Evolutionary conservation across 2,113 vertebrate species (phyloP).

Genomic region (Laterallus jamaicensis): DNA sequence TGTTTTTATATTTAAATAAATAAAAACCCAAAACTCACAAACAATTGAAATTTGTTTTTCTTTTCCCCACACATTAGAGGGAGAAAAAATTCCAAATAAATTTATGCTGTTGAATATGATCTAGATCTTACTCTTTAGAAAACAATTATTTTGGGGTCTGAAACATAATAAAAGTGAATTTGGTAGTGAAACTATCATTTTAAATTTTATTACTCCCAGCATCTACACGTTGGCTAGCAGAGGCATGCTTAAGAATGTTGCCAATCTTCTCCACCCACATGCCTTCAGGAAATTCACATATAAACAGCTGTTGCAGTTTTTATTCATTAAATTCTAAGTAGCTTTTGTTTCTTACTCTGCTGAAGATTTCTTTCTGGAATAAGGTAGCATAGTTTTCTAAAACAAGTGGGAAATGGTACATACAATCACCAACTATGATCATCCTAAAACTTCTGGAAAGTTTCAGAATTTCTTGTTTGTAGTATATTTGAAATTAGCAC

Average conservation of each 20-base stretch:
- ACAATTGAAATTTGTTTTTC: neutral
- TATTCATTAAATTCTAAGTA: neutral
- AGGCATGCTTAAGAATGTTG: constrained; percentile 52
- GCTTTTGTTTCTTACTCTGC: neutral
- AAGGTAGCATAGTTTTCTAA: neutral
- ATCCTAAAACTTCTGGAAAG: neutral
- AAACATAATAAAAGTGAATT: neutral
- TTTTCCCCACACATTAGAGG: neutral
- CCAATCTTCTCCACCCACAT: neutral
- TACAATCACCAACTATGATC: neutral
- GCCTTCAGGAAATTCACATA: neutral
- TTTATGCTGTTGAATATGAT: neutral
- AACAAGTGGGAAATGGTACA: neutral
- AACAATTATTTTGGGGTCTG: neutral
- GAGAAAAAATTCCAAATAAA: neutral
- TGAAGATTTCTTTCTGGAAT: neutral
- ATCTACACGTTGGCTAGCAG: neutral
- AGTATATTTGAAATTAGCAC: neutral
- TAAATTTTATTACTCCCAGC: neutral
- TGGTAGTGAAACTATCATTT: neutral
- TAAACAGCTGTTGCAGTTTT: neutral
- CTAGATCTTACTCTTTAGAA: neutral
- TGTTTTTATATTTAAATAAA: neutral
- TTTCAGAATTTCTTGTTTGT: neutral
- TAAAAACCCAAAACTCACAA: neutral